Conservation (phyloP, 1,140 invertebrate species). For the Magallana gigas region DNA sequence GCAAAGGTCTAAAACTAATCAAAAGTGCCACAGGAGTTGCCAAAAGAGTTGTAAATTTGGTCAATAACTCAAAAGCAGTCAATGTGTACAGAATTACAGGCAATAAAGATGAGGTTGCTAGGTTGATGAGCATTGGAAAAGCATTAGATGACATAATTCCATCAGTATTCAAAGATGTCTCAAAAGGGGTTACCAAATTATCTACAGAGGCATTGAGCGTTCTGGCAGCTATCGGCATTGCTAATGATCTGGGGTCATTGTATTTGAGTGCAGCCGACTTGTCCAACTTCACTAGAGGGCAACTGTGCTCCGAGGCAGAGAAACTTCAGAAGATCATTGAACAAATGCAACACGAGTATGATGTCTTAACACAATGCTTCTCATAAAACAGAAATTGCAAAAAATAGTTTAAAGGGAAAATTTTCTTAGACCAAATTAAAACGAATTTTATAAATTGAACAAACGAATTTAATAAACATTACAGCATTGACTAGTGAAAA, state of each 20-base stretch:
- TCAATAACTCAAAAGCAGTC: background rate
- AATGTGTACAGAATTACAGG: background rate
- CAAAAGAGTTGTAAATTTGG: background rate
- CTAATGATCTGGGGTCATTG: background rate
- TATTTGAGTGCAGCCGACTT: background rate
- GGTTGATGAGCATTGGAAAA: background rate
- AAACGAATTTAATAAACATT: too few species aligned
- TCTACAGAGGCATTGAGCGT: background rate
- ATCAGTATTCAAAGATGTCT: background rate
- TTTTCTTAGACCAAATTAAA: too few species aligned
- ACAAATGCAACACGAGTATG: background rate
- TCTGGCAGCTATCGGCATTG: background rate
- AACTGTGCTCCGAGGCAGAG: background rate
- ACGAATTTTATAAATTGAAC: too few species aligned
- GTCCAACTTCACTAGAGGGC: background rate
- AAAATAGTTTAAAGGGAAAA: too few species aligned
- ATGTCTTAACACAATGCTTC: background rate
- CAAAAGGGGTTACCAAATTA: slow-evolving; percentile 6
- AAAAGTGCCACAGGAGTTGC: background rate
- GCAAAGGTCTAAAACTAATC: background rate
- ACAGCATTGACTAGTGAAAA: too few species aligned
- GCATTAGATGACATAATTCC: background rate
- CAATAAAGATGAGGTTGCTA: background rate
- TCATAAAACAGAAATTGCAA: too few species aligned
- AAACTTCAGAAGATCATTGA: background rate